Evolutionary conservation across 2,888 invertebrate genomes (phyloP), one percentile per base, ranked within the genome.

Genomic region (Zhuqinia jingwanae): DNA sequence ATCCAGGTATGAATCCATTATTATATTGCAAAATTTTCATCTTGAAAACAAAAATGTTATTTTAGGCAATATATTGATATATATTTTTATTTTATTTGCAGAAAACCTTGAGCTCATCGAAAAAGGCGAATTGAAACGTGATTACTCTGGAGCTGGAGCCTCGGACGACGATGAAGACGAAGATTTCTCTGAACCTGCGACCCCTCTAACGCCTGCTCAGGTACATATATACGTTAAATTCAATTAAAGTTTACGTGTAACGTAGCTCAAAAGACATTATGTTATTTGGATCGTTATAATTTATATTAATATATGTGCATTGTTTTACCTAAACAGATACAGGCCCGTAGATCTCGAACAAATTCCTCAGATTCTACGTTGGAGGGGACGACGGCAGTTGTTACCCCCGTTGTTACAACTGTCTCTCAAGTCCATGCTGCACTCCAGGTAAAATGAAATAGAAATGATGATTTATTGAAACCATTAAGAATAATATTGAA

Each of bases 71-170:
- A 65, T n/a, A 36, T n/a, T 65, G 13, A n/a, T 13, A 42, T 65
- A 20, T 20, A 6, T 20, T 45, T 10, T 25, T 30, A 77, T 17
- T 78, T 45, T 42, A 76, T 90, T 93, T 93, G 6, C 92, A 93
- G 96, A 97, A 90, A 95, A 96, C 91, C 93, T 97, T 91, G 97
- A 97, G 92, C 94, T 96, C 0, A 92, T 97, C 56, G 97, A 97
- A 92, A 94, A 96, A 1, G 97, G 97, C 0, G 97, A 97, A 92
- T 95, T 97, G 95, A 97, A 97, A 92, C 96, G 97, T 92, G 93
- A 93, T 63, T 91, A 91, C 81, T 91, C 90, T 88, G 91, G 90
- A 87, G 91, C 91, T 78, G 95, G 94, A 10, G 90, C 90, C 27
- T 90, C 90, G 83, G 92, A 91, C 79, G 92, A 91, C 63, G 91